Evolutionary conservation across 2,888 invertebrate genomes (phyloP), one percentile per base, ranked within the genome.

Genomic region (Craniophora ligustri): DNA sequence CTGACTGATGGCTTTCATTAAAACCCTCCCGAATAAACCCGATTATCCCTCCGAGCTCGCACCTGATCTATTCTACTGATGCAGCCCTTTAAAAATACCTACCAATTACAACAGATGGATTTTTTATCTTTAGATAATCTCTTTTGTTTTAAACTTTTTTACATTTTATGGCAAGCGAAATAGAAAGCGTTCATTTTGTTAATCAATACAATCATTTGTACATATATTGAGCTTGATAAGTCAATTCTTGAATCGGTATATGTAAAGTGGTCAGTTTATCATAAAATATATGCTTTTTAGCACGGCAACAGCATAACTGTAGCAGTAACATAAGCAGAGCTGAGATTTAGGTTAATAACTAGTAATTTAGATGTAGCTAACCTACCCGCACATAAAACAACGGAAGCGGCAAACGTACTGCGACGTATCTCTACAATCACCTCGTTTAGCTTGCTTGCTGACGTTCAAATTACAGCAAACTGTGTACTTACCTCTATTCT

Each of bases 1-100:
- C 73, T 82, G 77, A 82, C 73, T 72, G 76, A 82, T 82, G 72
- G 73, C 73, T 78, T 82, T 82, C 82, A 81, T 82, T 82, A 81
- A 75, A 80, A 76, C 75, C 76, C 68, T 66, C 67, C 51, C 63
- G 68, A 78, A 76, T 75, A 81, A 74, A 69, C 70, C 59, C 68
- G 76, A 76, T 78, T 76, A 81, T 79, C 76, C 75, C 67, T 76
- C 59, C 44, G 51, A 70, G 60, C 63, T 72, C 66, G 67, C 79
- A 79, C 79, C 79, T 76, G 74, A 76, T 75, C 72, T 79, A 72
- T 75, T 66, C 57, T 57, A 49, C 50, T 30, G 18, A 55, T 56
- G 50, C 38, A 60, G 53, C 53, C 51, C 58, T 69, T 67, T 51
- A 59, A 65, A n/a, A 56, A 54, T 42, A 63, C 58, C 36, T 14